Evolutionary conservation across 2,888 invertebrate species (phyloP).

Genomic region (Cylindroiulus punctatus): DNA sequence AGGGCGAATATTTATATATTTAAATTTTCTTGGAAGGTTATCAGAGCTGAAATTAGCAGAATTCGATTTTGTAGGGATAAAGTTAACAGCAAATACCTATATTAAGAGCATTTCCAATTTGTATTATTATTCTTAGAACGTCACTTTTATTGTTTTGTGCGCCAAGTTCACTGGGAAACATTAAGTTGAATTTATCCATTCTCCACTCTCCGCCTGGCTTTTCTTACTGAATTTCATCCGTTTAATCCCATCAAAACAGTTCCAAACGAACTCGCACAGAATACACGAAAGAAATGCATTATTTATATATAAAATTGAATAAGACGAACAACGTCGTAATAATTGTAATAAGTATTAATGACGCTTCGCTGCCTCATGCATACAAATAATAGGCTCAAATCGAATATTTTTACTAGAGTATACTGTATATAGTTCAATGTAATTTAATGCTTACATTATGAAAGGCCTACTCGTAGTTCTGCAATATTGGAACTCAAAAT

Average conservation of each 20-base stretch:
- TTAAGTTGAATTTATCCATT: background rate
- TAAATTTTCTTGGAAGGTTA: no score
- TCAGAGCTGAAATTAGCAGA: no score
- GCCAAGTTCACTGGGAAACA: background rate
- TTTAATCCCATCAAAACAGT: background rate
- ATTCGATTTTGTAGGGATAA: no score
- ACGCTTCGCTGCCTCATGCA: background rate
- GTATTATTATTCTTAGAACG: background rate
- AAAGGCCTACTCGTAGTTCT: no score
- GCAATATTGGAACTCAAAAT: no score
- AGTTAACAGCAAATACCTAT: no score
- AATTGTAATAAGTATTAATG: background rate
- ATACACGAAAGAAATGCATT: background rate
- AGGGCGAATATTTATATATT: no score
- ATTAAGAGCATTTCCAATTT: no score
- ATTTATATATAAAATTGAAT: slow-evolving; percentile 27
- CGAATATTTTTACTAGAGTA: background rate
- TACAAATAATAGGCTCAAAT: background rate
- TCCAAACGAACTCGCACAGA: background rate
- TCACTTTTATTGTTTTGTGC: background rate
- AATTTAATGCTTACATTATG: no score
- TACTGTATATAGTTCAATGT: no score
- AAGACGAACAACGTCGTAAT: background rate
- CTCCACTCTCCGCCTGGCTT: background rate
- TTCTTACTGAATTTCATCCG: background rate